These are phyloP conservation scores for Oncorhynchus kisutch DNA, from an alignment of 2,113 vertebrate genomes.

Conservation along the genomic window DNA sequence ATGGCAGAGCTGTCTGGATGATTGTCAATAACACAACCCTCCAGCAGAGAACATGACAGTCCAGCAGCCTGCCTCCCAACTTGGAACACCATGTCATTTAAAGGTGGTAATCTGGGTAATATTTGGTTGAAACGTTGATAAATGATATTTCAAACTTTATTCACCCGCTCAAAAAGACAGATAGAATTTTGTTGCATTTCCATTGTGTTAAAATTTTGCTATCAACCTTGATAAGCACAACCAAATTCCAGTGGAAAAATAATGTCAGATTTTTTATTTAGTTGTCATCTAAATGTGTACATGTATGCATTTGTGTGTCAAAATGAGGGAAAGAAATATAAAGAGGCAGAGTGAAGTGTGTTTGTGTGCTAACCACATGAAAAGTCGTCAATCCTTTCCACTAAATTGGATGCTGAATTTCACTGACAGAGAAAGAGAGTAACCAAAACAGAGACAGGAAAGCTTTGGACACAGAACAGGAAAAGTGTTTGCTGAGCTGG, in stretches of 20 bases:
- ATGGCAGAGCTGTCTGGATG: no score
- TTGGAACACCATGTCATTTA: no score
- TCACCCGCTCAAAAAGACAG: no score
- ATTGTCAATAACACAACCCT: not conserved
- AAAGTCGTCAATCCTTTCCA: not conserved
- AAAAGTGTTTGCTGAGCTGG: slow-evolving; percentile 34
- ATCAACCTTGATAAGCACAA: no score
- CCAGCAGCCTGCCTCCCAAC: not conserved
- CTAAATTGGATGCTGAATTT: not conserved
- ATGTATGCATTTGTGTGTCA: slow-evolving; percentile 8
- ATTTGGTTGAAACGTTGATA: no score
- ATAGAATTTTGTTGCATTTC: no score
- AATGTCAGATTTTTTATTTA: no score
- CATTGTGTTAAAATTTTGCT: no score
- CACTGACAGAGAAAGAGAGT: not conserved
- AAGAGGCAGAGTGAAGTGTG: slow-evolving; percentile 46
- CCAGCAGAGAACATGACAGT: not conserved
- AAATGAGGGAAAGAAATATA: not conserved
- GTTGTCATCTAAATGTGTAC: slow-evolving; percentile 9
- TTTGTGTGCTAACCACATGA: not conserved
- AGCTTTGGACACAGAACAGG: slow-evolving; percentile 57
- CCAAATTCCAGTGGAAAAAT: no score
- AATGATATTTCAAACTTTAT: no score
- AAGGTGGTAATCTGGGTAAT: no score
- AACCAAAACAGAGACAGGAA: slow-evolving; percentile 62